A percentile compares a stretch with the other conserved stretches of the same genome.
phyloP scores from a whole-genome alignment of 2,797 vertebrate genomes.

The Epinephelus malabaricus region DNA sequence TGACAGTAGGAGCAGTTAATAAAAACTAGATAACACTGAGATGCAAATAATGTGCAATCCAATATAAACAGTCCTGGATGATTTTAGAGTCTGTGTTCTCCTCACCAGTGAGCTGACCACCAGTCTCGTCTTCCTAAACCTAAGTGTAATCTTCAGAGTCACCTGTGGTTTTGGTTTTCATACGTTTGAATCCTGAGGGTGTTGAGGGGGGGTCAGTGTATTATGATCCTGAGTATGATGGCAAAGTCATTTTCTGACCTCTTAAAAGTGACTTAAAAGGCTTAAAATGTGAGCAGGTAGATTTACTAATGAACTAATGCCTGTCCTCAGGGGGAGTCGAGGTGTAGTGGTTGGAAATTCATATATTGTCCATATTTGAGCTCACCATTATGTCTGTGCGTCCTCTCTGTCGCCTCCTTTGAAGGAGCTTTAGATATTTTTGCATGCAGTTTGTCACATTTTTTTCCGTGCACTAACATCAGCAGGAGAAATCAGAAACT shows the following conservation, averaged over 20 bases:
- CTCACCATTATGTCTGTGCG: background rate
- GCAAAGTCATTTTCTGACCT: constrained; percentile 49
- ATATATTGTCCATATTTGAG: background rate
- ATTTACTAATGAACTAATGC: constrained; percentile 55
- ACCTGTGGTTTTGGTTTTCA: constrained; percentile 32
- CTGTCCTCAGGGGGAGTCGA: constrained; percentile 41
- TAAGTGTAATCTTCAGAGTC: constrained; percentile 4
- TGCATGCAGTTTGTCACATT: constrained; percentile 7
- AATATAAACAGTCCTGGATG: no score
- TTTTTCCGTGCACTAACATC: constrained; percentile 24
- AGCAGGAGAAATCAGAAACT: constrained; percentile 40
- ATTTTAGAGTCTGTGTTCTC: no score
- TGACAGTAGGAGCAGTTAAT: no score
- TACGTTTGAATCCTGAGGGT: constrained; percentile 32
- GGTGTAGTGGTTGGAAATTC: background rate
- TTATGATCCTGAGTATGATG: constrained; percentile 53
- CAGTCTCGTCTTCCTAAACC: background rate
- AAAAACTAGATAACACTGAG: no score
- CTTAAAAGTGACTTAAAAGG: constrained; percentile 34
- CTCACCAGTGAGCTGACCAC: background rate
- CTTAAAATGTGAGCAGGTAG: constrained; percentile 40
- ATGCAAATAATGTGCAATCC: no score
- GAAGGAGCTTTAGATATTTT: background rate
- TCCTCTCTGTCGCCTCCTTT: constrained; percentile 8
- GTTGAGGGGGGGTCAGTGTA: constrained; percentile 23